A percentile compares a stretch with the other conserved stretches of the same genome.
phyloP scores from a whole-genome alignment of 2,113 vertebrate species.

The Microcebus tavaratra region DNA sequence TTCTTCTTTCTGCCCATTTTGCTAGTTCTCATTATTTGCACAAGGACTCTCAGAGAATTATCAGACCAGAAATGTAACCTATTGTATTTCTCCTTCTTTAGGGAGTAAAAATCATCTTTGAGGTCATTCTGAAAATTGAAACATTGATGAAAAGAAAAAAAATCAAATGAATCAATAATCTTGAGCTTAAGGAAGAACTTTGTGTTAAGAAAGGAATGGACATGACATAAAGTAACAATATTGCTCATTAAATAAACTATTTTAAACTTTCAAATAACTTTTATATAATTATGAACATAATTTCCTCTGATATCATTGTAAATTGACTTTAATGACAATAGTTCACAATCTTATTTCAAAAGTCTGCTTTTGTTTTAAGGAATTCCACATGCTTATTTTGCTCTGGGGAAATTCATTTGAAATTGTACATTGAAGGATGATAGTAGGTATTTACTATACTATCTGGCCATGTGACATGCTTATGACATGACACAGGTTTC shows the following conservation, averaged over 20 bases:
- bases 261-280: background rate
- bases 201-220: background rate
- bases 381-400: background rate
- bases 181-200: constrained; percentile 44
- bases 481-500: background rate
- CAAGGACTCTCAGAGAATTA: constrained; percentile 54
- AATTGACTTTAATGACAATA: background rate
- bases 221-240: background rate
- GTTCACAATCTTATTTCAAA: background rate
- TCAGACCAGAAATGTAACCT: constrained; percentile 54
- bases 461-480: background rate
- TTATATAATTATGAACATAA: background rate
- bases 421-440: background rate
- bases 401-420: background rate
- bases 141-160: background rate
- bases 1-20: constrained; percentile 72
- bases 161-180: constrained; percentile 54
- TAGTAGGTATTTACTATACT: background rate
- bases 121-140: background rate
- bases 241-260: background rate
- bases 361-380: background rate
- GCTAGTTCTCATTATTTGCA: constrained; percentile 52
- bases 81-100: constrained; percentile 60
- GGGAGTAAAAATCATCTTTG: constrained; percentile 19
- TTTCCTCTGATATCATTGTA: background rate